Percentiles rank a stretch among this genome's conserved stretches.
Evolutionary conservation across 2,888 invertebrate species (phyloP).

Genomic region (Phytoseiulus persimilis): DNA sequence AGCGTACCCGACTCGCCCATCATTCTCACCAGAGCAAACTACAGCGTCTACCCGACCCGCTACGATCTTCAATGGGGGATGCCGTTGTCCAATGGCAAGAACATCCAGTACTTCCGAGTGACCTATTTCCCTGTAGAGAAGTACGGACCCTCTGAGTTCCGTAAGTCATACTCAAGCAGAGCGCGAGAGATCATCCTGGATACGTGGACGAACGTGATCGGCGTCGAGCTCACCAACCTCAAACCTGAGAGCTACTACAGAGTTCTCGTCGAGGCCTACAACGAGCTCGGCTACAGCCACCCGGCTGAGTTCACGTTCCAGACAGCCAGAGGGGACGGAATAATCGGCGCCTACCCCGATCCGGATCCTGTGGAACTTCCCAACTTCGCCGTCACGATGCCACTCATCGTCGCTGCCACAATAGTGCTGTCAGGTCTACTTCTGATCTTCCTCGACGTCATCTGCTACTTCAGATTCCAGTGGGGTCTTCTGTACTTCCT

Average conservation of each 20-base stretch:
- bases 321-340: conserved; percentile 70
- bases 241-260: conserved; percentile 71
- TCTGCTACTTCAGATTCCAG: conserved; percentile 64
- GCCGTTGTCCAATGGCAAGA: conserved; percentile 78
- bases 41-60: conserved; percentile 13
- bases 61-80: conserved; percentile 69
- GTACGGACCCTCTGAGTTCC: conserved; percentile 42
- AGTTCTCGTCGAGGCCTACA: conserved; percentile 74
- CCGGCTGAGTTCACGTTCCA: conserved; percentile 69
- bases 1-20: conserved; percentile 54
- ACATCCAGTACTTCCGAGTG: conserved; percentile 70
- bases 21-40: conserved; percentile 67
- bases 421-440: conserved; percentile 62
- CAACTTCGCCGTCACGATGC: conserved; percentile 38
- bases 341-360: conserved; percentile 23
- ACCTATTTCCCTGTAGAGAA: conserved; percentile 67
- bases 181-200: conserved; percentile 44
- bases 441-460: conserved; percentile 64
- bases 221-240: conserved; percentile 57
- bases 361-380: conserved; percentile 32
- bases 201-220: conserved; percentile 28
- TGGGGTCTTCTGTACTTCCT: conserved; percentile 52
- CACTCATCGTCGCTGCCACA: conserved; percentile 37
- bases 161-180: conserved; percentile 44
- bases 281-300: conserved; percentile 70